Evolutionary conservation across 2,797 vertebrate species (phyloP).

Genomic region (Chloroceryle inda): DNA sequence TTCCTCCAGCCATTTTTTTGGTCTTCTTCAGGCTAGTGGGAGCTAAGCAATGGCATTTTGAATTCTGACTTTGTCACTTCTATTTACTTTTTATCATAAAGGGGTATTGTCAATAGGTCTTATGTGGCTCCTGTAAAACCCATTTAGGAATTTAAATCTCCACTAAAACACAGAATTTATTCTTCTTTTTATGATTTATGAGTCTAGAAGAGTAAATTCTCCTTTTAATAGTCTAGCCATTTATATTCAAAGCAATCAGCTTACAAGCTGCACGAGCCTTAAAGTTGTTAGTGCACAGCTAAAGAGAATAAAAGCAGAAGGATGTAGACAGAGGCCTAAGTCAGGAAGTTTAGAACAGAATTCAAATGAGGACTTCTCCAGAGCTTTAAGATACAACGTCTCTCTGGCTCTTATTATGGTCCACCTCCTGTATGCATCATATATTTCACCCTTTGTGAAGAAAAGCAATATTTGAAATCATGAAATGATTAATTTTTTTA

Average conservation of each 20-base stretch:
- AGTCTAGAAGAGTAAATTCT: constrained; percentile 62
- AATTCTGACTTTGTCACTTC: constrained; percentile 73
- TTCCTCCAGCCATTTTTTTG: constrained; percentile 51
- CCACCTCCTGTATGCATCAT: not conserved
- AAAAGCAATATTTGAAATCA: constrained; percentile 17
- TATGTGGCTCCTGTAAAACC: constrained; percentile 73
- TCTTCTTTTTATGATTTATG: constrained; percentile 74
- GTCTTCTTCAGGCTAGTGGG: constrained; percentile 25
- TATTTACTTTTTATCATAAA: constrained; percentile 78
- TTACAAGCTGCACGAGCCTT: constrained; percentile 31
- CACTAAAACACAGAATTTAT: constrained; percentile 70
- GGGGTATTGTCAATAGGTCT: constrained; percentile 74
- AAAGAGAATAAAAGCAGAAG: constrained; percentile 38
- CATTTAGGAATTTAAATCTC: constrained; percentile 77
- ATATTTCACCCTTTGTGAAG: not conserved
- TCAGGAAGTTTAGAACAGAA: constrained; percentile 29
- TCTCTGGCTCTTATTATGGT: not conserved
- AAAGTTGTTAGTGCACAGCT: constrained; percentile 51
- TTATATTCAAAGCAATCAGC: constrained; percentile 68
- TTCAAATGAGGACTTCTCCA: constrained; percentile 40
- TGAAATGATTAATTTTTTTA: not conserved
- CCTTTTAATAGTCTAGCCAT: constrained; percentile 58
- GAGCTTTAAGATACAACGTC: not conserved
- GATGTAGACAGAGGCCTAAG: constrained; percentile 14
- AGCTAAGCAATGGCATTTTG: constrained; percentile 46